phyloP scores from a whole-genome alignment of 1,140 invertebrate genomes.

The Eriocheir sinensis region DNA sequence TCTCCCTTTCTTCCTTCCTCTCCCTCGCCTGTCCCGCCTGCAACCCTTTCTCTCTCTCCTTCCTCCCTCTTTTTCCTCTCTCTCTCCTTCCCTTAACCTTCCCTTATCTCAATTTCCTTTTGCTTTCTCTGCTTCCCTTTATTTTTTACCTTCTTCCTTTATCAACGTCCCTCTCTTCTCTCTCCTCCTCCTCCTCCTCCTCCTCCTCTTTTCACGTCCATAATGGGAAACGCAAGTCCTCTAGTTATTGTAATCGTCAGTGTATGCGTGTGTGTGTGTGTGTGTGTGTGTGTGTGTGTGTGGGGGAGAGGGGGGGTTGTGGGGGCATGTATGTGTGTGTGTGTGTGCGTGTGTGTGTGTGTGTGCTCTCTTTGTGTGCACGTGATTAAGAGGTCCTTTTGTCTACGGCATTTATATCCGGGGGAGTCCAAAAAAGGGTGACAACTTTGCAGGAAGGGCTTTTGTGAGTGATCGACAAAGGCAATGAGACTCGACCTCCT shows the following conservation, averaged over 20 bases:
- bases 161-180: not conserved
- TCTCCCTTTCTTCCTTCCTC: not conserved
- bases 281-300: constrained; percentile 50
- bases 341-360: not conserved
- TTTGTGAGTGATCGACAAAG: not conserved
- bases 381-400: not conserved
- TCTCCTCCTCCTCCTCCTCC: constrained; percentile 28
- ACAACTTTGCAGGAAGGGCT: not conserved
- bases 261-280: constrained; percentile 29
- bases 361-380: not conserved
- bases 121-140: not conserved
- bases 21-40: not conserved
- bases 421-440: not conserved
- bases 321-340: not conserved
- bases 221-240: not conserved
- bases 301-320: constrained; percentile 16
- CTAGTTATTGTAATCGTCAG: not conserved
- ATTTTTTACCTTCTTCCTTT: not conserved
- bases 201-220: constrained; percentile 30
- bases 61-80: not conserved
- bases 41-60: not conserved
- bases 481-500: not conserved
- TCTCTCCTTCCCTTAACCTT: not conserved
- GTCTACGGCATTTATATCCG: constrained; percentile 2
- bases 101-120: not conserved